Conservation (phyloP, 2,797 vertebrate genomes). For the Liasis olivaceus region DNA sequence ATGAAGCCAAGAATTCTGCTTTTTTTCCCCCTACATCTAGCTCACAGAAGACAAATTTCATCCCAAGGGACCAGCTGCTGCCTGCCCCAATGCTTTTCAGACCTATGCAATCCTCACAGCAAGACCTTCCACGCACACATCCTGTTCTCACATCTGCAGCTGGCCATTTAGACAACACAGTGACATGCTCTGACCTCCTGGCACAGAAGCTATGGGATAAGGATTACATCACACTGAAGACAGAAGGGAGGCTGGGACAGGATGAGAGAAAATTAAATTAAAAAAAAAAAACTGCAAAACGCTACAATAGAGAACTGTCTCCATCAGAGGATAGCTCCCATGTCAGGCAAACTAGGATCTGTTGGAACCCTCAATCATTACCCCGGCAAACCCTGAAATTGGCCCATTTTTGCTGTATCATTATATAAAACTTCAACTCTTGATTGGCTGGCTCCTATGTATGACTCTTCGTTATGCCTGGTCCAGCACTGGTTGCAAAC, state of each 20-base stretch:
- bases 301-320: background rate
- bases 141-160: slow-evolving; percentile 32
- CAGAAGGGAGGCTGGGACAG: slow-evolving; percentile 10
- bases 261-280: background rate
- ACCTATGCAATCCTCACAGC: background rate
- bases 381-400: background rate
- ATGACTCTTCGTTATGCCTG: too few species aligned
- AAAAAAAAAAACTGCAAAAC: background rate
- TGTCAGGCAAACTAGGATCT: background rate
- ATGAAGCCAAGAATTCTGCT: background rate
- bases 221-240: slow-evolving; percentile 47
- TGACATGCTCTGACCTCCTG: background rate
- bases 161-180: slow-evolving; percentile 24
- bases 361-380: background rate
- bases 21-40: background rate
- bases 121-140: background rate
- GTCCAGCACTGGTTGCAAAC: background rate
- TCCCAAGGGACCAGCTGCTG: background rate
- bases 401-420: background rate
- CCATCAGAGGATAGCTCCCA: background rate
- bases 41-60: slow-evolving; percentile 15
- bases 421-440: background rate
- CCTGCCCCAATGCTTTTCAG: background rate
- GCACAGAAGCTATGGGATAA: background rate
- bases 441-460: background rate